These are phyloP conservation scores for Porphyrio hochstetteri DNA, from an alignment of 2,113 vertebrate species.

Conservation along the genomic window DNA sequence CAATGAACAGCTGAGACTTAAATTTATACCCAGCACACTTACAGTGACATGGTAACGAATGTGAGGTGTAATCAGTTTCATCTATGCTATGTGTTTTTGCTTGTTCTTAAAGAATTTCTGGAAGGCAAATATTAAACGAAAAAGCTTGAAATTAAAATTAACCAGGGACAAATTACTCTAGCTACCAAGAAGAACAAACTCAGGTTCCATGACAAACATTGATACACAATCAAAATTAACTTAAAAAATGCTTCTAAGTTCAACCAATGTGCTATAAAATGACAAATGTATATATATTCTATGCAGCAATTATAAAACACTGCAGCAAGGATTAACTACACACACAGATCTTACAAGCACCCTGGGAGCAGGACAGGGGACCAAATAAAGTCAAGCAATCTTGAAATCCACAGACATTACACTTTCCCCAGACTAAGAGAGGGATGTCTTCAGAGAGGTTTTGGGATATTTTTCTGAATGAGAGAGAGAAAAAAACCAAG, in stretches of 20 bases:
- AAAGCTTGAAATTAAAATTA: constrained; percentile 34
- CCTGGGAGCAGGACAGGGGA: background rate
- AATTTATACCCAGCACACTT: constrained; percentile 3
- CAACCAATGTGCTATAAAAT: constrained; percentile 33
- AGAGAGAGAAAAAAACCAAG: constrained; percentile 7
- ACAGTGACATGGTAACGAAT: background rate
- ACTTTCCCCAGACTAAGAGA: constrained; percentile 9
- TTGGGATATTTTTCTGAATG: background rate
- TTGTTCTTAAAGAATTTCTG: constrained; percentile 18
- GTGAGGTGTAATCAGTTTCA: background rate
- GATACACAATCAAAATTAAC: constrained; percentile 58
- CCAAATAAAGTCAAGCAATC: constrained; percentile 45
- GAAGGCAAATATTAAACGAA: constrained; percentile 2
- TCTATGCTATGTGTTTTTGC: background rate
- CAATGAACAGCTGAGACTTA: constrained; percentile 51
- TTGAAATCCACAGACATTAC: constrained; percentile 40
- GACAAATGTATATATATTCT: constrained; percentile 4
- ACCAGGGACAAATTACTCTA: constrained; percentile 15
- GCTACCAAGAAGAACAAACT: background rate
- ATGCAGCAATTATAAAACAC: constrained; percentile 40
- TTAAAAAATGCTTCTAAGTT: constrained; percentile 53
- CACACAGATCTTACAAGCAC: constrained; percentile 13
- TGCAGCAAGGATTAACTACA: constrained; percentile 40
- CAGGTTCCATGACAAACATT: background rate
- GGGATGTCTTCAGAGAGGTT: background rate